Percentiles rank a stretch among this genome's conserved stretches.
Conservation (phyloP, 2,888 invertebrate species). For the Quadroppia sp. region DNA sequence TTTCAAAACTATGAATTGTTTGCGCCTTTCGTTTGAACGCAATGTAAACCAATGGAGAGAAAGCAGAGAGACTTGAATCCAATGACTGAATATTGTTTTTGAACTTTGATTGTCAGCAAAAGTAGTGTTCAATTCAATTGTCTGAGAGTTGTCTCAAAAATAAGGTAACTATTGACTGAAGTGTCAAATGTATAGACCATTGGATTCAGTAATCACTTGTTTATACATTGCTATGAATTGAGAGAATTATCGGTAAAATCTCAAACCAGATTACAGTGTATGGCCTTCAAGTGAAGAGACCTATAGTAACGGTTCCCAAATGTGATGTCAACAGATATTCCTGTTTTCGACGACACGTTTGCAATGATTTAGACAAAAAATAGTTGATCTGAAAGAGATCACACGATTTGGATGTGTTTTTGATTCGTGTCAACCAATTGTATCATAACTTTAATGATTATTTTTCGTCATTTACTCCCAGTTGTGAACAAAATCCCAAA, state of each 20-base stretch:
- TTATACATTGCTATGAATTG: not conserved
- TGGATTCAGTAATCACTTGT: not conserved
- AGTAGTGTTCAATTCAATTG: no score
- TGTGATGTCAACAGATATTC: not conserved
- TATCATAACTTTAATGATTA: not conserved
- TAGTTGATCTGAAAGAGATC: no score
- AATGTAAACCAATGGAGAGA: not conserved
- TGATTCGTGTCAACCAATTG: not conserved
- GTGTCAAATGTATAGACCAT: not conserved
- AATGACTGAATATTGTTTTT: no score
- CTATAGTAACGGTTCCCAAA: not conserved
- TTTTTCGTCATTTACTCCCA: not conserved
- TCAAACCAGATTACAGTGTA: not conserved
- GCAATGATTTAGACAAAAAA: not conserved
- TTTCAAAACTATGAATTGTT: no score
- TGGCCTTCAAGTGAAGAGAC: not conserved
- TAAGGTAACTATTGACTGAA: no score
- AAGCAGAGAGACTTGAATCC: not conserved
- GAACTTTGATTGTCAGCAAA: no score
- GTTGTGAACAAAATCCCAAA: not conserved
- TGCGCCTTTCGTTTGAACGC: slow-evolving; percentile 2
- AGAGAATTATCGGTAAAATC: not conserved
- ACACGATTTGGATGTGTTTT: not conserved
- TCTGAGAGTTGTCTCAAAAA: no score
- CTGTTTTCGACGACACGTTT: not conserved